These are phyloP conservation scores for Hyphantria cunea DNA, from an alignment of 1,140 invertebrate species.

Conservation along the genomic window DNA sequence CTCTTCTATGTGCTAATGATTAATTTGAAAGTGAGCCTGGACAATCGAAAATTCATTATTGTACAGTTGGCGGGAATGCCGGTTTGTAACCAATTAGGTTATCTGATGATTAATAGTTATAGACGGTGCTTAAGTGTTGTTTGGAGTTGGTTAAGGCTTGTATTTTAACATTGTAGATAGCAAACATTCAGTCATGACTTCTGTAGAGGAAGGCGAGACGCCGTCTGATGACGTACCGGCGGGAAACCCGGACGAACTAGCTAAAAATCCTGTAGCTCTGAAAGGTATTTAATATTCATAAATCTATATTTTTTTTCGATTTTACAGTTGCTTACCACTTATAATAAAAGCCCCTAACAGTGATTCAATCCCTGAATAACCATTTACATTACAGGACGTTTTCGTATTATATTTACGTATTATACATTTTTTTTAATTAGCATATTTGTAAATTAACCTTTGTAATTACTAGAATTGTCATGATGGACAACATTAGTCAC, in stretches of 20 bases:
- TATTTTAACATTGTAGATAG: slow-evolving; percentile 8
- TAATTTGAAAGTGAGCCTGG: too few species aligned
- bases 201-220: slow-evolving; percentile 68
- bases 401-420: too few species aligned
- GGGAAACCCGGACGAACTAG: slow-evolving; percentile 85
- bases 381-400: too few species aligned
- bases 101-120: slow-evolving; percentile 26
- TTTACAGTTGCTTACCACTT: too few species aligned
- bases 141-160: neutral
- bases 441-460: too few species aligned
- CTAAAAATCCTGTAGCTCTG: slow-evolving; percentile 85
- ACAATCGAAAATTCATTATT: neutral
- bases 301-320: too few species aligned
- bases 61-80: slow-evolving; percentile 49
- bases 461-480: too few species aligned
- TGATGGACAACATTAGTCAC: too few species aligned
- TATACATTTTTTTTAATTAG: too few species aligned
- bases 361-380: too few species aligned
- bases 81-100: slow-evolving; percentile 48
- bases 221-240: slow-evolving; percentile 62
- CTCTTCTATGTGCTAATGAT: too few species aligned
- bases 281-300: slow-evolving; percentile 80
- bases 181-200: slow-evolving; percentile 51
- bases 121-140: neutral
- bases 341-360: too few species aligned